phyloP scores from a whole-genome alignment of 2,113 vertebrate genomes.

The Corythoichthys haematopterus region DNA sequence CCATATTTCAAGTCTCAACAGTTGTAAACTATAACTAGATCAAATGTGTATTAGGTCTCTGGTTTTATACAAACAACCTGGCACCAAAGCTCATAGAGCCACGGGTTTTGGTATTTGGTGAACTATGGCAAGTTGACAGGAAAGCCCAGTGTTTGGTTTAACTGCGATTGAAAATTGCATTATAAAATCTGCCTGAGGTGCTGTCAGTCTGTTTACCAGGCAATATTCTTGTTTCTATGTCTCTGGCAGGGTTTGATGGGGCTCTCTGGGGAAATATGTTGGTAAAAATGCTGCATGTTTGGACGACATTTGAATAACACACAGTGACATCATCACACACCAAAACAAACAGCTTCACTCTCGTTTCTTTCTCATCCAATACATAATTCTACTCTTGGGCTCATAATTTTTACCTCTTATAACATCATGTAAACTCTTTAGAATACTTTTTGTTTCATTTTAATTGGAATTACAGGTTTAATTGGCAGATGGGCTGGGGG shows the following conservation, averaged over 20 bases:
- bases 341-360: constrained; percentile 4
- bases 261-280: constrained; percentile 42
- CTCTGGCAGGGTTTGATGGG: constrained; percentile 46
- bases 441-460: neutral
- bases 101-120: constrained; percentile 35
- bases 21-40: constrained; percentile 72
- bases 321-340: constrained; percentile 14
- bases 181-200: constrained; percentile 45
- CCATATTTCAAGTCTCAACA: constrained; percentile 60
- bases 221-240: constrained; percentile 35
- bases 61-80: constrained; percentile 54
- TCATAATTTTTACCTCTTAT: constrained; percentile 19
- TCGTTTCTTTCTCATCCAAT: constrained; percentile 20
- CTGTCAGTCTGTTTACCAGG: constrained; percentile 51
- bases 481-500: neutral
- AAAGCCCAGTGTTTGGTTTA: constrained; percentile 47
- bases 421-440: constrained; percentile 10
- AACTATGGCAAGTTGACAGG: constrained; percentile 29
- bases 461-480: neutral
- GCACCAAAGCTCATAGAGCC: constrained; percentile 28
- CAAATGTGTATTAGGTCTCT: constrained; percentile 65
- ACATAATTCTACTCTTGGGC: neutral
- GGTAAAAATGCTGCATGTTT: constrained; percentile 32
- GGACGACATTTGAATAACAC: constrained; percentile 45
- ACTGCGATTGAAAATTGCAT: constrained; percentile 37